Evolutionary conservation across 2,888 invertebrate species (phyloP).

Genomic region (Pelosia muscerda): DNA sequence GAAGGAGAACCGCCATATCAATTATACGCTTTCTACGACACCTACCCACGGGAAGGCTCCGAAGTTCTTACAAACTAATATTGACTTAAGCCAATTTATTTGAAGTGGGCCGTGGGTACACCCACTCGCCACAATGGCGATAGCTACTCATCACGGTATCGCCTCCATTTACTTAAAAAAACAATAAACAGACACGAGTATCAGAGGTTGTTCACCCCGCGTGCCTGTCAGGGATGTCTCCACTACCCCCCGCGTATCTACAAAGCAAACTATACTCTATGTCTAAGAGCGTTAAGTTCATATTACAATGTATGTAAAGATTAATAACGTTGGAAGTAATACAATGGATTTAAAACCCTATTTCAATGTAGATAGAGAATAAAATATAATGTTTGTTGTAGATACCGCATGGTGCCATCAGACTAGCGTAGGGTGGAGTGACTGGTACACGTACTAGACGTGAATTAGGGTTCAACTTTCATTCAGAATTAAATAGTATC

Average conservation of each 20-base stretch:
- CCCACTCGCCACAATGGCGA: not conserved
- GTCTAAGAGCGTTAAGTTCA: not conserved
- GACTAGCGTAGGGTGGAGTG: not conserved
- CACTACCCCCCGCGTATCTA: not conserved
- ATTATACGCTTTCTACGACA: no score
- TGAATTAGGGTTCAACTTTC: not conserved
- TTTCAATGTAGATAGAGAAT: not conserved
- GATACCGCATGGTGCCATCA: slow-evolving; percentile 6
- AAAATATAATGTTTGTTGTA: slow-evolving; percentile 5
- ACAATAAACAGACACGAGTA: slow-evolving; percentile 1
- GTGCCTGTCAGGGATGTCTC: slow-evolving; percentile 9
- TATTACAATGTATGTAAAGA: slow-evolving; percentile 2
- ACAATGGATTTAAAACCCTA: slow-evolving; percentile 3
- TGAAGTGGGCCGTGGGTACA: not conserved
- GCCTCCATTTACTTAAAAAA: not conserved
- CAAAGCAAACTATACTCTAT: not conserved
- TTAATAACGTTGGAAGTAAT: not conserved
- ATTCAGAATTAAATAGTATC: not conserved
- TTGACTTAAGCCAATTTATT: not conserved
- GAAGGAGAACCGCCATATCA: no score
- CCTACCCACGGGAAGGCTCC: not conserved
- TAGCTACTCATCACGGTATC: slow-evolving; percentile 3
- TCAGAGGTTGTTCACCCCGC: slow-evolving; percentile 8
- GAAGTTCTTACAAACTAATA: not conserved
- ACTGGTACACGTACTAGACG: not conserved